Percentiles rank a stretch among this genome's conserved stretches.
These are phyloP conservation scores for Odontomachus brunneus DNA, from an alignment of 1,140 invertebrate genomes.

Conservation along the genomic window DNA sequence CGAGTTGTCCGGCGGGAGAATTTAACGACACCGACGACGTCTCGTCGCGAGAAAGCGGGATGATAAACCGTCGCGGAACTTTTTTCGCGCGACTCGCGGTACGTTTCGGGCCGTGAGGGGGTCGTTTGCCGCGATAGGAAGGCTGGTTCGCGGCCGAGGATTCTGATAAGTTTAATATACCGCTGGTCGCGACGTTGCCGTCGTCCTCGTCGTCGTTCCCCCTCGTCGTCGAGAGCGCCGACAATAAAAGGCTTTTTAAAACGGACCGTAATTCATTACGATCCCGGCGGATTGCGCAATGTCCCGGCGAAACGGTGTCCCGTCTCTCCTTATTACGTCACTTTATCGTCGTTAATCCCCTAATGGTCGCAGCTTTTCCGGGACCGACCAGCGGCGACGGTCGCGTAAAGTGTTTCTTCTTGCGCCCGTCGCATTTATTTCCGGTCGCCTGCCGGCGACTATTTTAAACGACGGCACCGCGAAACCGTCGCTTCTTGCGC, in stretches of 20 bases:
- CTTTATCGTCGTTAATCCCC: constrained; percentile 62
- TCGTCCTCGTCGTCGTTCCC: no score
- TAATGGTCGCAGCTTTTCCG: constrained; percentile 57
- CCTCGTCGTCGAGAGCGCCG: constrained; percentile 24
- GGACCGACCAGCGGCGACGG: constrained; percentile 26
- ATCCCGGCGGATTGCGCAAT: constrained; percentile 50
- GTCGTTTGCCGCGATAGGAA: constrained; percentile 16
- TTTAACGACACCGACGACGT: constrained; percentile 25
- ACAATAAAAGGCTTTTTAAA: constrained; percentile 59
- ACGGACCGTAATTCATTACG: constrained; percentile 55
- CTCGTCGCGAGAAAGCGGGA: constrained; percentile 5
- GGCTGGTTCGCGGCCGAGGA: constrained; percentile 20
- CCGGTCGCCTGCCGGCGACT: constrained; percentile 45
- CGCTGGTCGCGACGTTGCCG: not conserved
- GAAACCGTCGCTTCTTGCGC: constrained; percentile 37
- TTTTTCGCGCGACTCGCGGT: constrained; percentile 14
- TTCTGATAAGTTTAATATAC: constrained; percentile 48
- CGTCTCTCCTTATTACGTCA: constrained; percentile 59
- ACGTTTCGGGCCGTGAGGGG: not conserved
- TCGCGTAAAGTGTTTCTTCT: constrained; percentile 55
- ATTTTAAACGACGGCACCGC: constrained; percentile 52
- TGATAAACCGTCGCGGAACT: constrained; percentile 27
- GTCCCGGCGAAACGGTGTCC: constrained; percentile 51
- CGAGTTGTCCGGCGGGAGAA: constrained; percentile 6
- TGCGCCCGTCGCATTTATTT: constrained; percentile 51